These are phyloP conservation scores for Strongylocentrotus purpuratus DNA, from an alignment of 35 echinoderm and acorn worm genomes.

Conservation along the genomic window DNA sequence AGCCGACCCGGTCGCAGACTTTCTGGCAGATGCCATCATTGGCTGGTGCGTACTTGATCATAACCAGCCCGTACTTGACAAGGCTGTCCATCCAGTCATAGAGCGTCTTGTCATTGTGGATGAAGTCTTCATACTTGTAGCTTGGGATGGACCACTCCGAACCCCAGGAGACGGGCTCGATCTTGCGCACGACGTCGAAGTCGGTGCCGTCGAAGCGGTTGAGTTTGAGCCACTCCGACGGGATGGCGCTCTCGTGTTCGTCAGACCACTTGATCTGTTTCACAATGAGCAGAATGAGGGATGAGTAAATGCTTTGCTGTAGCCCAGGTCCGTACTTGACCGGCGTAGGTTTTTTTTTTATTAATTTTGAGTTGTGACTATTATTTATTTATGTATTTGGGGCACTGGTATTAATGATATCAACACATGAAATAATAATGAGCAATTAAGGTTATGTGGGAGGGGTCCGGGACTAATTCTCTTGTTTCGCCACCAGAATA, in stretches of 20 bases:
- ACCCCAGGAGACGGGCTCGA: conserved; percentile 54
- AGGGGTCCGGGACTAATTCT: no score
- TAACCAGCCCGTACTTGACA: not conserved
- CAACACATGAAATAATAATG: no score
- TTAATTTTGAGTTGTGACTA: no score
- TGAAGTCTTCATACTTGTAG: conserved; percentile 47
- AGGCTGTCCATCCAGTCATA: conserved; percentile 60
- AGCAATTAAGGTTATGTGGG: no score
- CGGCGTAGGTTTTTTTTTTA: no score
- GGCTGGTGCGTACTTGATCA: conserved; percentile 37
- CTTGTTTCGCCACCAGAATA: no score
- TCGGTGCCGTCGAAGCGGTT: conserved; percentile 48
- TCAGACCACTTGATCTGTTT: conserved; percentile 55
- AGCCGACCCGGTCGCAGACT: conserved; percentile 48
- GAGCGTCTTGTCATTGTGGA: conserved; percentile 52
- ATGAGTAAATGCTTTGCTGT: no score
- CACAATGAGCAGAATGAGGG: not conserved
- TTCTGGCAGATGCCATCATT: not conserved
- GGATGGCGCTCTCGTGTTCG: conserved; percentile 35
- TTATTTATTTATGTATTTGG: no score
- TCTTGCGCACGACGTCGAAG: conserved; percentile 48
- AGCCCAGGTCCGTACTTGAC: no score
- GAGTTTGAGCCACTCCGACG: conserved; percentile 34
- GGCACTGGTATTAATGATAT: no score
- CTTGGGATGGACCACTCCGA: conserved; percentile 49